Base-by-base conservation (phyloP, 2,797 vertebrate species). In the Iguana delicatissima region DNA sequence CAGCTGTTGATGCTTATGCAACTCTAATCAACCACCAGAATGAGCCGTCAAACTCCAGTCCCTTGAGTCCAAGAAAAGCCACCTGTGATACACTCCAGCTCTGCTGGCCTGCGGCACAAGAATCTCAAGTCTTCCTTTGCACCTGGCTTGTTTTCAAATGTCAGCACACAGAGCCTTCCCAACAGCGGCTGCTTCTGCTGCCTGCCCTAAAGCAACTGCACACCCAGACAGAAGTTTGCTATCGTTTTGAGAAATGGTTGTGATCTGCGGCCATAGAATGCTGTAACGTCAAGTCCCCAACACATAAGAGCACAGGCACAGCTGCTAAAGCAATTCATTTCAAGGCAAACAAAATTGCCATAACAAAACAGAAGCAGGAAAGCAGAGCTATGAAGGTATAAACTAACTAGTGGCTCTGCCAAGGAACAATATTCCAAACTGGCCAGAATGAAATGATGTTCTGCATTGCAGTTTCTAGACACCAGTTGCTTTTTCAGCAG, bases 91-190 rank as follows among this genome's bases (percentile, higher is more conserved):
- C 83, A 35, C 74, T 84, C 87, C 83, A 82, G 32, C 76, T 92
- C 93, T 55, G 69, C 57, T 83, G 35, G 91, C 88, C 89, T 87
- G 91, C 0, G 0, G 86, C 86, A 4, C 62, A 64, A 67, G 86
- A 87, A 74, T 90, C 93, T 90, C 89, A 87, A 85, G 86, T 82
- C 18, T 10, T 29, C 52, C 86, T 94, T 73, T 95, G 84, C 90
- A 91, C 64, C 38, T 85, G 81, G 92, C 91, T 94, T 55, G 2
- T 91, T 88, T 91, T 86, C 91, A 89, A 57, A 80, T 83, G 72
- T 80, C 85, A 89, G 46, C 62, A 87, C 52, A 64, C 0, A 0
- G 83, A 83, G 72, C 57, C 87, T 24, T 73, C 91, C 10, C 79
- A 91, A 35, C 42, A 89, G 8, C 55, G 87, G 64, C 0, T 0